Percentiles rank a stretch among this genome's conserved stretches.
phyloP scores from a whole-genome alignment of 2,113 vertebrate species.

The Apaloderma vittatum region DNA sequence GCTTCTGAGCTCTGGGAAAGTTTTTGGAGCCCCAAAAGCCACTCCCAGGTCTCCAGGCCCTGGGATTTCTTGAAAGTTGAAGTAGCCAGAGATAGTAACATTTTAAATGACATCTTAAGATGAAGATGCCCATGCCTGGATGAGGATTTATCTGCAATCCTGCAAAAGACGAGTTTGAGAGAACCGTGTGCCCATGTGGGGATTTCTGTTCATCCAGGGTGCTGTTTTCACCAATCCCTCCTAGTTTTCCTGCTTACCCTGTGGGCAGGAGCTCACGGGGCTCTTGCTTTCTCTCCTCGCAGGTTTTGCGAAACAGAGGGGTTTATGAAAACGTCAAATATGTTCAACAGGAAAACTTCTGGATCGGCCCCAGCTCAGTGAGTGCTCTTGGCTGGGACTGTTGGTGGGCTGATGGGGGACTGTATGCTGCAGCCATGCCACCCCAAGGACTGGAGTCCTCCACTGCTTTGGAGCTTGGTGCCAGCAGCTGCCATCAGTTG shows the following conservation, averaged over 20 bases:
- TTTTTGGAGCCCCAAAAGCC: not conserved
- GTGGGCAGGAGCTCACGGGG: not conserved
- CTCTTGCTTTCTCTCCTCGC: not conserved
- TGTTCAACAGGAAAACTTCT: slow-evolving; percentile 98
- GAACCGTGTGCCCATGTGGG: not conserved
- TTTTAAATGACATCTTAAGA: not conserved
- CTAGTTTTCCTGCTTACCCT: not conserved
- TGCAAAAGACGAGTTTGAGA: not conserved
- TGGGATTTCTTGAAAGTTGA: not conserved
- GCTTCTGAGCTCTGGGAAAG: not conserved
- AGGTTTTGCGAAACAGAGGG: slow-evolving; percentile 97
- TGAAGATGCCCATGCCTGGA: not conserved
- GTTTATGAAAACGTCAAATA: slow-evolving; percentile 99
- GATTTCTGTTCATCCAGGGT: not conserved
- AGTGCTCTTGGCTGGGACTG: slow-evolving; percentile 28
- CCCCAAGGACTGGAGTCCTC: not conserved
- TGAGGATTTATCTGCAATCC: not conserved
- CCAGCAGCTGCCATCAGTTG: not conserved
- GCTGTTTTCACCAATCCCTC: not conserved
- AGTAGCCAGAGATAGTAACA: not conserved
- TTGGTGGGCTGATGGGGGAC: not conserved
- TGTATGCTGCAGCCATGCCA: not conserved
- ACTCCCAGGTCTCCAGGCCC: not conserved
- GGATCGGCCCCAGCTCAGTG: slow-evolving; percentile 98
- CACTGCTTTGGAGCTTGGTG: not conserved